Conservation (phyloP, 2,797 vertebrate genomes). For the Tokudaia muenninki region DNA sequence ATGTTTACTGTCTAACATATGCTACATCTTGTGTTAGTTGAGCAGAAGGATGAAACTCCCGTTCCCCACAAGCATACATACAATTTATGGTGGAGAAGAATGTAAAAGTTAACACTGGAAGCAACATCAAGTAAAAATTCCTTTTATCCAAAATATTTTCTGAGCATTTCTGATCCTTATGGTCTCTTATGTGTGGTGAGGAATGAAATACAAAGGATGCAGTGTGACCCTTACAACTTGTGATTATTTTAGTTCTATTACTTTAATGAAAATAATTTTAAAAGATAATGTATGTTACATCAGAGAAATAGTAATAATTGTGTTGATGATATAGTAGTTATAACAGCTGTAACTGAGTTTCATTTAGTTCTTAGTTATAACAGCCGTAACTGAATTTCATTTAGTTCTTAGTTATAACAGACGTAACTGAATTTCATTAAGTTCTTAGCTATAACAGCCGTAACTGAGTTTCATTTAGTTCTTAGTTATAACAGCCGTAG, state of each 20-base stretch:
- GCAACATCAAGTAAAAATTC: background rate
- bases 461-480: background rate
- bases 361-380: background rate
- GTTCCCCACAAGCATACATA: background rate
- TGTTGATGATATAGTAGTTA: background rate
- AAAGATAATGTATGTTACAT: background rate
- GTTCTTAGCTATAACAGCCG: background rate
- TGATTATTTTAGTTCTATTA: background rate
- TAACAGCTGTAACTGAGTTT: background rate
- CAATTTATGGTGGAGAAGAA: background rate
- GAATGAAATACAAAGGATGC: background rate
- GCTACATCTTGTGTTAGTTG: background rate
- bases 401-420: background rate
- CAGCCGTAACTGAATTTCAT: background rate
- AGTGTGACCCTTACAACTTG: background rate
- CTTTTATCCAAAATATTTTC: background rate
- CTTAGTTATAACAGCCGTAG: too few species aligned
- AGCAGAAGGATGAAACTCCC: background rate
- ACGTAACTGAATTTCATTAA: background rate
- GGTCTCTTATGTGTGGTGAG: background rate
- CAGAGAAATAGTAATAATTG: background rate
- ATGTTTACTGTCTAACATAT: background rate
- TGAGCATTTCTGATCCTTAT: background rate
- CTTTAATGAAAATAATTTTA: constrained; percentile 59
- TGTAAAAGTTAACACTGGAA: background rate